Evolutionary conservation across 2,888 invertebrate species (phyloP).

Genomic region (Prionchulus punctatus): DNA sequence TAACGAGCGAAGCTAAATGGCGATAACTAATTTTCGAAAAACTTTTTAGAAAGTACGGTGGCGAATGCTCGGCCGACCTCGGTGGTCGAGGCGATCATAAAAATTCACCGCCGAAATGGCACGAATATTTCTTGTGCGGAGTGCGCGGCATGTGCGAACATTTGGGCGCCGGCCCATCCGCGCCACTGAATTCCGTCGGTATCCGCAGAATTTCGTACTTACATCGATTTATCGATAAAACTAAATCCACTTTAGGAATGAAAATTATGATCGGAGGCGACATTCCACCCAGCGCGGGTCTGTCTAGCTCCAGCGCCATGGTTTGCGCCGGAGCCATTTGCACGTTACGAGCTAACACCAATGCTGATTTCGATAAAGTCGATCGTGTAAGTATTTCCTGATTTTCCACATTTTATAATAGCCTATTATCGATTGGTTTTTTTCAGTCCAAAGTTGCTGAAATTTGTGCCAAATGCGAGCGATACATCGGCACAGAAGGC

Average conservation of each 20-base stretch:
- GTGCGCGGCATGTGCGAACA: slow-evolving; percentile 63
- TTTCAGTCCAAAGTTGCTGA: slow-evolving; percentile 52
- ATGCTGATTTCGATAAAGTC: slow-evolving; percentile 18
- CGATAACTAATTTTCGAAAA: no score
- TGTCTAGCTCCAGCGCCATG: slow-evolving; percentile 91
- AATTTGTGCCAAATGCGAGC: slow-evolving; percentile 72
- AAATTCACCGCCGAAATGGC: no score
- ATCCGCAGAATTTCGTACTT: no score
- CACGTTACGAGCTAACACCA: slow-evolving; percentile 47
- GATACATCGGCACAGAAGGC: slow-evolving; percentile 88
- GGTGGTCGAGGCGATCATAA: no score
- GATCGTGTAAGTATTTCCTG: neutral
- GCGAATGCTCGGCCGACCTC: no score
- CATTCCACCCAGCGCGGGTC: slow-evolving; percentile 77
- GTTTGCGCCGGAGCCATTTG: slow-evolving; percentile 80
- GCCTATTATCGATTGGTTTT: neutral
- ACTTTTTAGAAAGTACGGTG: no score
- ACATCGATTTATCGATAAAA: no score
- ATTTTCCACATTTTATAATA: neutral
- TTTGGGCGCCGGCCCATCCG: no score
- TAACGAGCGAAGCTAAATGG: no score
- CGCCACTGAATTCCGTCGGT: no score
- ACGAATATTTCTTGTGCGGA: slow-evolving; percentile 84
- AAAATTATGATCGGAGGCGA: slow-evolving; percentile 61
- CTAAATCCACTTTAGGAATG: no score